Evolutionary conservation across 2,797 vertebrate genomes (phyloP), one percentile per base, ranked within the genome.

Genomic region (Helostoma temminkii): DNA sequence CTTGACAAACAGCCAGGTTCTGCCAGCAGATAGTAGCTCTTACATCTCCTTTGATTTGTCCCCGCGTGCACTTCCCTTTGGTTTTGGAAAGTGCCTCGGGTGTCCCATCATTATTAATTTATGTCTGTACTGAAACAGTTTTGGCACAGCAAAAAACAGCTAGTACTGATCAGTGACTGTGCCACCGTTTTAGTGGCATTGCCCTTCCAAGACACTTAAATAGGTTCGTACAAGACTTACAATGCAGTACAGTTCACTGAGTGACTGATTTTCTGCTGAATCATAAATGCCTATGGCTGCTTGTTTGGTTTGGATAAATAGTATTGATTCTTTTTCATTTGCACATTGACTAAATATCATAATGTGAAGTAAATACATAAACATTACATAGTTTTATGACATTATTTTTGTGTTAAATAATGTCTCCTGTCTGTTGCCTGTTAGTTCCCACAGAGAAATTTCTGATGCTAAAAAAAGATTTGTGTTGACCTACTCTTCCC

Each of bases 1-100:
- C 65, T 43, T 81, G 82, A 85, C 81, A 39, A 63, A 66, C 25
- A 74, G 71, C 49, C 64, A 76, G 49, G 54, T 78, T 83, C 34
- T 57, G 71, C 55, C 3, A 16, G 58, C 59, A 59, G 53, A 52
- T 68, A 63, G 68, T 12, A 53, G 67, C 78, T 82, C 76, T 85
- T 80, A 83, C 63, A 84, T 84, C 45, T 78, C 69, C 76, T 93
- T 91, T 87, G 84, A 91, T 93, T 91, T 91, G 78, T 87, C 76
- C 76, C 81, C 22, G 49, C 2, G 6, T 87, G 87, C 76, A 80
- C 84, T 81, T 80, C 83, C 73, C 83, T 84, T 87, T 90, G 76
- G 78, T 83, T 83, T 74, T 84, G 91, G 86, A 93, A 88, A 92
- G 68, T 49, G 88, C 90, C 90, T 24, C 74, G 73, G 88, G 91